Conservation (phyloP, 2,888 invertebrate species). For the Hofmannophila pseudospretella region DNA sequence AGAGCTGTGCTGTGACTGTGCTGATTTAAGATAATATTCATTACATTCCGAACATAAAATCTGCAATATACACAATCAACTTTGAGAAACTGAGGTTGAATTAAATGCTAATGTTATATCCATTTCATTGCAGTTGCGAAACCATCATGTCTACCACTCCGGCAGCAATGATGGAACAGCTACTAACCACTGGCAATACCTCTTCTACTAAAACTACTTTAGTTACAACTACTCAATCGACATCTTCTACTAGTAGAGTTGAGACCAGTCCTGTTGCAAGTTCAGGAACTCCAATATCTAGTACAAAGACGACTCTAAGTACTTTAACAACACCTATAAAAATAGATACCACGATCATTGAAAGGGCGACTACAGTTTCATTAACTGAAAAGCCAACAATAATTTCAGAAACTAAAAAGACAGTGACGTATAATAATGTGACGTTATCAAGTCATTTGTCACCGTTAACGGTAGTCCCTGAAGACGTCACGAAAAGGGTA, state of each 20-base stretch:
- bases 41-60: no score
- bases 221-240: conserved; percentile 13
- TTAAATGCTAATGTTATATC: not conserved
- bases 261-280: conserved; percentile 2
- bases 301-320: conserved; percentile 13
- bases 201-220: conserved; percentile 17
- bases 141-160: conserved; percentile 48
- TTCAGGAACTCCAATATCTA: no score
- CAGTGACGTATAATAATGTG: conserved; percentile 7
- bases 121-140: conserved; percentile 60
- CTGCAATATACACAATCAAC: no score
- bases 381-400: conserved; percentile 2
- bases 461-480: conserved; percentile 10
- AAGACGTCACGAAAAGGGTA: conserved; percentile 16
- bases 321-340: no score
- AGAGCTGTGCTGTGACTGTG: no score
- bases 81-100: no score
- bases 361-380: no score
- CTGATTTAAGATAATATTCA: no score
- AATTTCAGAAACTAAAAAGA: not conserved
- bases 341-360: no score
- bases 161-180: conserved; percentile 47
- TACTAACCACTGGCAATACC: conserved; percentile 47
- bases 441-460: conserved; percentile 2
- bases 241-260: conserved; percentile 10